These are phyloP conservation scores for Hypotaenidia philippensis DNA, from an alignment of 2,797 vertebrate genomes.

Conservation along the genomic window DNA sequence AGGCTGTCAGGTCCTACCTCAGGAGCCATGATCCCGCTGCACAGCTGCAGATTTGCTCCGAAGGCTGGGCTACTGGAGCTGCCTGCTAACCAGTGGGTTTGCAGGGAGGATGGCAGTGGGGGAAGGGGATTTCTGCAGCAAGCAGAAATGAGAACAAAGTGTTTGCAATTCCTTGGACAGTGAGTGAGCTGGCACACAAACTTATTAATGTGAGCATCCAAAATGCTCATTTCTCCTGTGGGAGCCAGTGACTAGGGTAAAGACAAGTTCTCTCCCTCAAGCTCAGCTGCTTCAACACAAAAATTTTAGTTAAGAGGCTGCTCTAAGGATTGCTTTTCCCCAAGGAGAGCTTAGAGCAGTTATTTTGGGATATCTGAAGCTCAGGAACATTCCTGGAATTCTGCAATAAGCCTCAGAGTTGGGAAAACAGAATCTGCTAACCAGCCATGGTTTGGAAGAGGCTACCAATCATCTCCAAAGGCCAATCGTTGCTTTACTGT, in stretches of 20 bases:
- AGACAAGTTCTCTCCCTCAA: conserved; percentile 23
- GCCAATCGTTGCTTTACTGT: background rate
- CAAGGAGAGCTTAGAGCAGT: conserved; percentile 73
- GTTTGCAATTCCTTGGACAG: conserved; percentile 15
- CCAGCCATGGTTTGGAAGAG: background rate
- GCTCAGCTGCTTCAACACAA: conserved; percentile 52
- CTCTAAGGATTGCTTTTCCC: conserved; percentile 60
- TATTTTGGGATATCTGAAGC: conserved; percentile 79
- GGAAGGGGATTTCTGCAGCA: background rate
- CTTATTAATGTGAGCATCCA: conserved; percentile 17
- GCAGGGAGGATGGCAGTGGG: background rate
- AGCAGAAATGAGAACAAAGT: background rate
- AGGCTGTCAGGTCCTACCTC: background rate
- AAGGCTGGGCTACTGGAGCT: background rate
- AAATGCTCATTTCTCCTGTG: conserved; percentile 13
- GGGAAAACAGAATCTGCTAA: conserved; percentile 69
- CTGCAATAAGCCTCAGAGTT: conserved; percentile 71
- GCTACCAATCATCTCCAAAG: background rate
- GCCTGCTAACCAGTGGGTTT: background rate
- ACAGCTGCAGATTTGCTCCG: background rate
- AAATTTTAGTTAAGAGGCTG: conserved; percentile 36
- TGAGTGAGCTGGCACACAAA: conserved; percentile 4
- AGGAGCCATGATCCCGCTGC: background rate
- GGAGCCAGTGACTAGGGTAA: conserved; percentile 23
- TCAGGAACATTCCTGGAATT: conserved; percentile 80